phyloP scores from a whole-genome alignment of 2,888 invertebrate genomes.

The Polydesmus complanatus region DNA sequence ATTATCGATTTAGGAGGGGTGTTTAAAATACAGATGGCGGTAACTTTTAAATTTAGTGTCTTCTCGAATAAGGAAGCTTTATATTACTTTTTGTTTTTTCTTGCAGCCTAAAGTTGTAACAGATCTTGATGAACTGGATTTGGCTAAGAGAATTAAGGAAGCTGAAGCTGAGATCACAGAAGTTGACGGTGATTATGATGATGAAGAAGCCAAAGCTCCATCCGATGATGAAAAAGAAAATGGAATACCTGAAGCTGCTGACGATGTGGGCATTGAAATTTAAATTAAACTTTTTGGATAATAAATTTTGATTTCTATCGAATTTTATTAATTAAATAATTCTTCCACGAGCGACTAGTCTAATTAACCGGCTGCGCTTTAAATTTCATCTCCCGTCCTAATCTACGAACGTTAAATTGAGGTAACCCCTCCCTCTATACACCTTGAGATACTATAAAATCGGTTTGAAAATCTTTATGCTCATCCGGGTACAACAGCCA shows the following conservation, averaged over 20 bases:
- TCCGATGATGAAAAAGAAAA: slow-evolving; percentile 36
- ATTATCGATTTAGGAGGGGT: slow-evolving; percentile 73
- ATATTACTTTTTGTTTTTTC: slow-evolving; percentile 2
- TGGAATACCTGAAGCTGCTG: slow-evolving; percentile 23
- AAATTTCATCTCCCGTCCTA: too few relatives aligned
- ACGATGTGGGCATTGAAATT: slow-evolving; percentile 36
- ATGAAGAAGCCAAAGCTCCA: slow-evolving; percentile 28
- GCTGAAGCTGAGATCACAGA: slow-evolving; percentile 89
- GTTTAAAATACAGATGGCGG: slow-evolving; percentile 87
- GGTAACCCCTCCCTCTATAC: too few relatives aligned
- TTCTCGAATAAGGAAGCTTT: not conserved
- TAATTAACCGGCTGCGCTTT: too few relatives aligned
- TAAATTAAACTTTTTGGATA: not conserved
- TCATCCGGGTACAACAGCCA: too few relatives aligned
- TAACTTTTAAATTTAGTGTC: slow-evolving; percentile 36
- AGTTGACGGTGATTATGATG: slow-evolving; percentile 55
- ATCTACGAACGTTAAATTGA: too few relatives aligned
- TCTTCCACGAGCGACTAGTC: too few relatives aligned
- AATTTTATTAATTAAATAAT: too few relatives aligned
- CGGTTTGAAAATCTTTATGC: too few relatives aligned
- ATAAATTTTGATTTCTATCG: not conserved
- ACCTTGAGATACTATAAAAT: too few relatives aligned
- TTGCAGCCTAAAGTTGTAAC: slow-evolving; percentile 89
- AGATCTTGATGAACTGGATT: slow-evolving; percentile 91
- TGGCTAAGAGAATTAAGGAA: slow-evolving; percentile 82